Evolutionary conservation across 1,140 invertebrate genomes (phyloP), one percentile per base, ranked within the genome.

Genomic region (Achatina immaculata): DNA sequence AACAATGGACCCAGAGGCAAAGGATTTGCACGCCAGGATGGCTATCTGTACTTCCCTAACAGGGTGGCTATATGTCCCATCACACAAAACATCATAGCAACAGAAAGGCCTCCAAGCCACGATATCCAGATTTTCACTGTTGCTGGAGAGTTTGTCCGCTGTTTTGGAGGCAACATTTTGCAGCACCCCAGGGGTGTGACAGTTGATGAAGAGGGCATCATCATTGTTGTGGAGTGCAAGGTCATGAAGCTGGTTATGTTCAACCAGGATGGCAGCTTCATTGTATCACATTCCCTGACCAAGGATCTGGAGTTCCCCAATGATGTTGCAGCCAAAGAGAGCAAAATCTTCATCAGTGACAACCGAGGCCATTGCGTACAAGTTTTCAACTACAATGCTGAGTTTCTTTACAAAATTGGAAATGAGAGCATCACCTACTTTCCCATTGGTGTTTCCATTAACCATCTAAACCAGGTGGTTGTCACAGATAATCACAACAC

Each of bases 401-500:
- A 95, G 43, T 99, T 97, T 91, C 93, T 99, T 68, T 94, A 98
- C 11, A 98, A 99, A 90, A 99, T 99, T 88, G 98, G 98, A 69
- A 97, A 98, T 38, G 98, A 99, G 91, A 98, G 98, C 36, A 95
- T 99, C 78, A 99, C 98, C 82, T 99, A 99, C 90, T 99, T 99
- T 91, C 98, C 98, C 0, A 99, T 99, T 86, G 98, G 98, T 9
- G 98, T 99, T 0, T 98, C 98, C 69, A 99, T 99, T 88, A 99
- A 99, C 90, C 94, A 95, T 0, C 95, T 95, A 42, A 98, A 98
- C 62, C 98, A 99, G 90, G 98, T 99, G 75, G 93, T 99, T 58
- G 98, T 99, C 85, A 98, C 98, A 43, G 98, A 99, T 93, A 99
- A 99, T 93, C 98, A 99, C 92, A 99, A 99, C 93, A 99, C 99